A percentile compares a stretch with the other conserved stretches of the same genome.
phyloP scores from a whole-genome alignment of 2,113 vertebrate species.

The Oostethus manadensis region DNA sequence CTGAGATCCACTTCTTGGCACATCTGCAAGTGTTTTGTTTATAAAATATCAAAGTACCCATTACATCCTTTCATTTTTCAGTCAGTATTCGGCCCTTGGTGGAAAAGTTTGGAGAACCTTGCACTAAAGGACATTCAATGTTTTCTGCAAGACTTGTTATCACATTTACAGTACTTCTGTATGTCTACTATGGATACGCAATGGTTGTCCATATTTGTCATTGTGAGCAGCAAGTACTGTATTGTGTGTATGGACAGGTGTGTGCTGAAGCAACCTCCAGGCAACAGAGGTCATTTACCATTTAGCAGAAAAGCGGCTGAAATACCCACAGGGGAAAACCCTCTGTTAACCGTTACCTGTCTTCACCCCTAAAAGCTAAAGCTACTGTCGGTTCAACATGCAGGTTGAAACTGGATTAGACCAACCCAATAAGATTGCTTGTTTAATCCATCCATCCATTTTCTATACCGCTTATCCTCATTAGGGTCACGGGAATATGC shows the following conservation, averaged over 20 bases:
- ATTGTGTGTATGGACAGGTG: conserved; percentile 9
- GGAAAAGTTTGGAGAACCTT: too few species aligned
- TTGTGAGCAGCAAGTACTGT: not conserved
- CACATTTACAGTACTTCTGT: not conserved
- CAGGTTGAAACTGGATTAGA: conserved; percentile 25
- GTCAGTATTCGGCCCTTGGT: too few species aligned
- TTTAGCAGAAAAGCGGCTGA: conserved; percentile 43
- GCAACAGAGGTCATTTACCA: conserved; percentile 62
- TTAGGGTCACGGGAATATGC: too few species aligned
- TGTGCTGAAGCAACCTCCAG: conserved; percentile 35
- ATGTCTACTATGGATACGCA: not conserved
- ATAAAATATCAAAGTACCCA: too few species aligned
- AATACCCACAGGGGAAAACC: conserved; percentile 39
- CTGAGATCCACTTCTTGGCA: too few species aligned
- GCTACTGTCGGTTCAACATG: conserved; percentile 8
- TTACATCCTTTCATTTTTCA: too few species aligned
- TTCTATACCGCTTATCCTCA: too few species aligned
- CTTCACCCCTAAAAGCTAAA: conserved; percentile 31
- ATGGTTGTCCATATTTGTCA: not conserved
- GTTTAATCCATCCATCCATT: too few species aligned
- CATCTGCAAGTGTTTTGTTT: too few species aligned
- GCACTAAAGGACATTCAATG: too few species aligned
- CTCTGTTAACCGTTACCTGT: conserved; percentile 31
- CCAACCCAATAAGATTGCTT: conserved; percentile 1
- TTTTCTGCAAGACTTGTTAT: too few species aligned